Evolutionary conservation across 2,113 vertebrate species (phyloP), one percentile per base, ranked within the genome.

Genomic region (Labrus mixtus): DNA sequence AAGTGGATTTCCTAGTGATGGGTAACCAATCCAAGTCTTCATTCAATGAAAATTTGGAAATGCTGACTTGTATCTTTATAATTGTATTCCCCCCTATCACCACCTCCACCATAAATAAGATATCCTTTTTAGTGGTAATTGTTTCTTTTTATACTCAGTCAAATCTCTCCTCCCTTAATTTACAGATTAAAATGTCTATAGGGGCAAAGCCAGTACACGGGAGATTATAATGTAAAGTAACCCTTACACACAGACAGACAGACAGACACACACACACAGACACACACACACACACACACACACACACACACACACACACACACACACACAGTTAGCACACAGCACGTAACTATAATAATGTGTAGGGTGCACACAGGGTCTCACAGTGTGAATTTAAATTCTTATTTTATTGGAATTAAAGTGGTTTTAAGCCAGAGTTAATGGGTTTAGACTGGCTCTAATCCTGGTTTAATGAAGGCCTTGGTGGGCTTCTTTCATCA

Each of bases 401-500:
- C 82, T 89, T 83, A 92, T 90, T 91, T 91, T 84, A 92, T 92
- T 90, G 79, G 79, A 85, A 90, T 91, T 86, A 88, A 89, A 87
- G 84, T 87, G 78, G 83, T 87, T 91, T 88, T 79, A 91, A 91
- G 80, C 73, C 85, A 59, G 84, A 90, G 87, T 89, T 91, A 91
- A 91, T 91, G 82, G 86, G 68, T 90, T 90, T 89, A 90, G 87
- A 41, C 60, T 10, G 78, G 61, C 89, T 94, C 95, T 97, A 97
- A 98, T 97, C 96, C 96, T 85, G 91, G 95, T 95, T 96, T 97
- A 97, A 97, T 97, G 95, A 97, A 97, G 95, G 81, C 90, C 93
- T 93, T 92, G 93, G 94, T 94, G 87, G 90, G 89, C 93, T 81
- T 70, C 75, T 89, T 78, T 93, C 83, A 84, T 90, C 90, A 72